Conservation (phyloP, 2,888 invertebrate species). For the Agrochola macilenta region DNA sequence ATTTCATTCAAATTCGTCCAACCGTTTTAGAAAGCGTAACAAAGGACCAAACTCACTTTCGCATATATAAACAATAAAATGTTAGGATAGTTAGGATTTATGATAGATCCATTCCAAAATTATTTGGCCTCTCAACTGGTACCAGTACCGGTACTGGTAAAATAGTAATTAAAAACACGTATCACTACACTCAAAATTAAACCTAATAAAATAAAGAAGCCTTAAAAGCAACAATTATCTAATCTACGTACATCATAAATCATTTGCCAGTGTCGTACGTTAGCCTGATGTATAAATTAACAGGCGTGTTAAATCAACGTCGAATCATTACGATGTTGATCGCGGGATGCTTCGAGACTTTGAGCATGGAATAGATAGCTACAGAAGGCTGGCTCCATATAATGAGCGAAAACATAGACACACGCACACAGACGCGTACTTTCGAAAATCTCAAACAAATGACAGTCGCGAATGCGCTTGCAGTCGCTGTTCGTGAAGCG, state of each 20-base stretch:
- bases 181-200: slow-evolving; percentile 29
- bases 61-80: too few species aligned
- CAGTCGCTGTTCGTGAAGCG: not conserved
- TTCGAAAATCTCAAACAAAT: not conserved
- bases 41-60: too few species aligned
- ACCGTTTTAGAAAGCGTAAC: too few species aligned
- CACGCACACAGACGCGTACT: not conserved
- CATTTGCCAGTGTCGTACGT: slow-evolving; percentile 76
- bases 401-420: not conserved
- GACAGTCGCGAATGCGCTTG: not conserved
- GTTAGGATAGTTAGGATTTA: too few species aligned
- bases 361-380: not conserved
- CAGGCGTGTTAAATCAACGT: slow-evolving; percentile 84
- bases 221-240: slow-evolving; percentile 70
- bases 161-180: slow-evolving; percentile 47
- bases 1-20: too few species aligned
- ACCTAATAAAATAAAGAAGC: slow-evolving; percentile 66
- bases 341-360: slow-evolving; percentile 50
- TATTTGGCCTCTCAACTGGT: not conserved
- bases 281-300: slow-evolving; percentile 78
- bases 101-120: not conserved
- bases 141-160: not conserved
- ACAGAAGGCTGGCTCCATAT: not conserved
- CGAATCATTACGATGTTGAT: slow-evolving; percentile 75
- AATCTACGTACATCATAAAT: slow-evolving; percentile 75